Conservation (phyloP, 2,888 invertebrate genomes). For the Microplitis deprimator region DNA sequence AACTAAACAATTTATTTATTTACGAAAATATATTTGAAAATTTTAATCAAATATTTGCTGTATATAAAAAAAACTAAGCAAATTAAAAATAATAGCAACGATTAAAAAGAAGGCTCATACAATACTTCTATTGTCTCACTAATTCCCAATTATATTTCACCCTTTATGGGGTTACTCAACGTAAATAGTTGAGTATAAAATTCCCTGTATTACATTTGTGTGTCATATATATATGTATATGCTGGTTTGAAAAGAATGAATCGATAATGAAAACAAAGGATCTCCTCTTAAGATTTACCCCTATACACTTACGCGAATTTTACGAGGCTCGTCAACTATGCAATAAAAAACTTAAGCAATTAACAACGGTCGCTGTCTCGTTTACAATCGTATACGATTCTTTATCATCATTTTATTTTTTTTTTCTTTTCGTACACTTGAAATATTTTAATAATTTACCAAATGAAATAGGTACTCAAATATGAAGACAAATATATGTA, state of each 20-base stretch:
- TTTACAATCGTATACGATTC: slow-evolving; percentile 22
- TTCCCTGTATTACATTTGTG: slow-evolving; percentile 25
- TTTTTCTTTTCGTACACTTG: slow-evolving; percentile 9
- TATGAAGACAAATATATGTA: neutral
- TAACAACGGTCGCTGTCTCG: slow-evolving; percentile 49
- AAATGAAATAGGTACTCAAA: neutral
- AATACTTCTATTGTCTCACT: slow-evolving; percentile 42
- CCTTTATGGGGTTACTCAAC: slow-evolving; percentile 35
- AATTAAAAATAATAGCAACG: slow-evolving; percentile 44
- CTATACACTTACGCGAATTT: slow-evolving; percentile 47
- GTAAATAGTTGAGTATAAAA: slow-evolving; percentile 33
- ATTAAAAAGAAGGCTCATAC: slow-evolving; percentile 28
- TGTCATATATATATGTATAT: neutral
- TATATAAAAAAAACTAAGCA: slow-evolving; percentile 21
- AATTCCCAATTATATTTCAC: slow-evolving; percentile 47
- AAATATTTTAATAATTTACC: neutral
- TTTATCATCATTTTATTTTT: slow-evolving; percentile 17
- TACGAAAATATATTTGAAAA: neutral
- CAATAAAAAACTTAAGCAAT: slow-evolving; percentile 50
- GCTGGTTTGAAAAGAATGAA: slow-evolving; percentile 48
- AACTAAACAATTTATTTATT: neutral
- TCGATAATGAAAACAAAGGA: slow-evolving; percentile 53
- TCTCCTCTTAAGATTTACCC: slow-evolving; percentile 48
- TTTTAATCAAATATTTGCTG: neutral
- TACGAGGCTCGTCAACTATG: slow-evolving; percentile 46